Evolutionary conservation across 2,888 invertebrate species (phyloP), one percentile per base, ranked within the genome.

Genomic region (Leucophenga montana): DNA sequence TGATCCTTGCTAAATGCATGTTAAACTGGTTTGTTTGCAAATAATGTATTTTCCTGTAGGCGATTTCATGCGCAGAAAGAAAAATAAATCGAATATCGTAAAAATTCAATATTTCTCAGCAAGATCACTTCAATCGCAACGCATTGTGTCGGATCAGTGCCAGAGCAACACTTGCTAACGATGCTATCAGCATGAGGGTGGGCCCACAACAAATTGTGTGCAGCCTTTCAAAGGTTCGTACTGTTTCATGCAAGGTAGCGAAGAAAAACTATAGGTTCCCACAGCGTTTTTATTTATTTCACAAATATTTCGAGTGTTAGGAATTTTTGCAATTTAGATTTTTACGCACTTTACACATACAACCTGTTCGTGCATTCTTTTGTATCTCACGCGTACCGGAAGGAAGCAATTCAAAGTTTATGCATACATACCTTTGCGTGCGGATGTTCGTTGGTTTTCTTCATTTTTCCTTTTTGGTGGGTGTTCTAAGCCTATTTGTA

Each of bases 271-370:
- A 67, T 67, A n/a, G 72, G 78, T 78, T 79, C 79, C 76, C 79
- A 81, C 77, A 77, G 72, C 66, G 39, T 48, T 62, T 50, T 39
- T 39, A 39, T 39, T 39, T 39, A 39, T 39, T 39, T 39, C 9
- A n/a, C n/a, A n/a, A n/a, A 39, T 65, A 50, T 66, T 44, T 44
- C 13, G 22, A 39, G 61, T 18, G 79, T 73, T 79, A 69, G 77
- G 80, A 75, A 82, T 81, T 82, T n/a, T 80, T 80, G 84, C 84
- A 81, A 84, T 82, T 81, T 80, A 80, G 79, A 84, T 81, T 81
- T 80, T 72, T 77, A 73, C 71, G 71, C 74, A 50, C 27, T 73
- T 73, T 74, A 20, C 70, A 69, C 70, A 70, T 66, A 68, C 64
- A 69, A 56, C 56, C 67, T 73, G 62, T 68, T 66, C 69, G 56